Base-by-base conservation (phyloP, 2,888 invertebrate genomes). In the Synergus gifuensis region DNA sequence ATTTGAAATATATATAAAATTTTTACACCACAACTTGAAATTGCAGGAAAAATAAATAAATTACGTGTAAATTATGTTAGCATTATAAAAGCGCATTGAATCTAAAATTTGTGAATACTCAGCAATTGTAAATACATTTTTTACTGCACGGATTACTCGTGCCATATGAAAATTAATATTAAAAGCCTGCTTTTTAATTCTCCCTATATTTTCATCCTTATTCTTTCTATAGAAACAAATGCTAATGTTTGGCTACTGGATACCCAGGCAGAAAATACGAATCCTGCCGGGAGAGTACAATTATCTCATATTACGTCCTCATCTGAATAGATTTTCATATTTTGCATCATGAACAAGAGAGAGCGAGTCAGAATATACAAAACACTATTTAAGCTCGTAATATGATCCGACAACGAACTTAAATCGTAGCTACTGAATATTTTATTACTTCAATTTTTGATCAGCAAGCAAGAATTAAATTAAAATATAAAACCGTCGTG, bases 181-280 rank as follows among this genome's bases (percentile, higher is more conserved):
- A 11, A 73, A n/a, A 11, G 36, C 22, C 54, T 36, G n/a, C 40
- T 73, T 73, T 73, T 49, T 36, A 58, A 73, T 18, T 28, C 49
- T 36, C n/a, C 54, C 73, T 54, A 28, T 73, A 73, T 58, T 73
- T 40, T 54, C 36, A 18, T 73, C 36, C 54, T 73, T 54, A 40
- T 58, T 73, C 28, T 73, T 73, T 58, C 73, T 73, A 54, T 73
- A 73, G 73, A 73, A 73, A 73, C 73, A 73, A 73, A 73, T 73
- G 73, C 73, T 73, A 73, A 73, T 73, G 73, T 54, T 54, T 73
- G 36, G 73, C 49, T 73, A 73, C 54, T 73, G 36, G 54, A 73
- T 73, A 73, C 28, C 49, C 40, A 54, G 54, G 73, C 54, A 58
- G 54, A 73, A 73, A 73, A 40, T 54, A 73, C 49, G 54, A 73